Evolutionary conservation across 2,888 invertebrate species (phyloP).

Genomic region (Oligia strigilis): DNA sequence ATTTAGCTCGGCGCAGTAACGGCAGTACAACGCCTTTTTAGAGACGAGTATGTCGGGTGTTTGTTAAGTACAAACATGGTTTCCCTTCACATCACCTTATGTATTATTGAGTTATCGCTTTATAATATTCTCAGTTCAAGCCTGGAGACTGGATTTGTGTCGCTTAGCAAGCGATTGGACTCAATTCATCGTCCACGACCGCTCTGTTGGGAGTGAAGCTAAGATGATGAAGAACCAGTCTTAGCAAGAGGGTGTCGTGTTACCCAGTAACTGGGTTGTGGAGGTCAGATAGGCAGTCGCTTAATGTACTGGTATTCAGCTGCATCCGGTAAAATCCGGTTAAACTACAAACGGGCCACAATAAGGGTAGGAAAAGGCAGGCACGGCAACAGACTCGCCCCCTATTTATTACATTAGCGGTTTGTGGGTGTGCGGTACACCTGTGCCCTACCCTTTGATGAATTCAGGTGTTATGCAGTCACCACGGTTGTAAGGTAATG

Average conservation of each 20-base stretch:
- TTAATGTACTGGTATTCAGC: not conserved
- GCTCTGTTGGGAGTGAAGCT: not conserved
- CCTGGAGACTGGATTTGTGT: not conserved
- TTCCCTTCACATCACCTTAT: not conserved
- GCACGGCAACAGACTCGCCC: not conserved
- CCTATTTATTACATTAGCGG: not conserved
- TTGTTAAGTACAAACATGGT: not conserved
- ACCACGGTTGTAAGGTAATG: not conserved
- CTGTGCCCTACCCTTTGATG: too few relatives aligned
- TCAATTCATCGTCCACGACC: not conserved
- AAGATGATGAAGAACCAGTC: not conserved
- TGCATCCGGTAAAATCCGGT: too few relatives aligned
- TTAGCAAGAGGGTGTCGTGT: not conserved
- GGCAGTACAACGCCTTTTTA: slow-evolving; percentile 4
- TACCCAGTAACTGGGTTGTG: not conserved
- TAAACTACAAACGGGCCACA: too few relatives aligned
- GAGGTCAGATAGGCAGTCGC: not conserved
- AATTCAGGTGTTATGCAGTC: not conserved
- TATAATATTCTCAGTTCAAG: not conserved
- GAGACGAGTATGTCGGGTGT: not conserved
- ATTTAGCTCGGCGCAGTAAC: slow-evolving; percentile 4
- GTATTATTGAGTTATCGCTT: not conserved
- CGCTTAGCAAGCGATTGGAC: not conserved
- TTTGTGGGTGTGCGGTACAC: not conserved
- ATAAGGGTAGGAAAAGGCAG: too few relatives aligned